Evolutionary conservation across 92 coral and sea anemone species (phyloP).

Genomic region (Porites divaricata): DNA sequence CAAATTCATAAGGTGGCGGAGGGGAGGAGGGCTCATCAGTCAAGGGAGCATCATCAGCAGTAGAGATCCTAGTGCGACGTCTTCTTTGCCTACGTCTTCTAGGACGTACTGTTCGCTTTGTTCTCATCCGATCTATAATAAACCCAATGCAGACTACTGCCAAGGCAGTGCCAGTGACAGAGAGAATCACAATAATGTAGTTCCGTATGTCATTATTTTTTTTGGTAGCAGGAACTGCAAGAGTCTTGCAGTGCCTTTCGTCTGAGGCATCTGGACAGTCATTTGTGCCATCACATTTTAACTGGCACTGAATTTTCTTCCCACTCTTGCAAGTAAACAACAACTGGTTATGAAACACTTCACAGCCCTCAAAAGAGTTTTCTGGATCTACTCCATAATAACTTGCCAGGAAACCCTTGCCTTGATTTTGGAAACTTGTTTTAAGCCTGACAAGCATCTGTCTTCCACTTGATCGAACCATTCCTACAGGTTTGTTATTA

Average conservation of each 20-base stretch:
- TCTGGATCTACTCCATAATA: conserved; percentile 74
- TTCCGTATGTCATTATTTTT: conserved; percentile 57
- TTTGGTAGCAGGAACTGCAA: conserved; percentile 18
- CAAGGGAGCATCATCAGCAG: conserved; percentile 52
- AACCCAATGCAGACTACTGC: conserved; percentile 75
- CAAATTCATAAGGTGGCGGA: conserved; percentile 81
- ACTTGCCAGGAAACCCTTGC: conserved; percentile 79
- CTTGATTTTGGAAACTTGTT: conserved; percentile 41
- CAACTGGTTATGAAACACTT: conserved; percentile 59
- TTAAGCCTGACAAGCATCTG: conserved; percentile 63
- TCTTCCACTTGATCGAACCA: conserved; percentile 60
- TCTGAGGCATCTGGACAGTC: conserved; percentile 89
- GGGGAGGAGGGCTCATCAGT: conserved; percentile 79
- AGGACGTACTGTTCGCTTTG: conserved; percentile 68
- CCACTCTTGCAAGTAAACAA: conserved; percentile 73
- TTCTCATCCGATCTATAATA: conserved; percentile 75
- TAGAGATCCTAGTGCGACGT: conserved; percentile 57
- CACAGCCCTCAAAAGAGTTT: conserved; percentile 68
- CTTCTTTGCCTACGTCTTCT: conserved; percentile 74
- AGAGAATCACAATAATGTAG: conserved; percentile 77
- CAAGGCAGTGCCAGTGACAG: conserved; percentile 79
- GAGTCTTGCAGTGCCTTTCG: conserved; percentile 61
- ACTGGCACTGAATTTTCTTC: conserved; percentile 69
- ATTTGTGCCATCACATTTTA: conserved; percentile 87
- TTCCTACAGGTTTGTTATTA: conserved; percentile 29